Conservation (phyloP, 2,113 vertebrate species). For the Heloderma charlesbogerti region DNA sequence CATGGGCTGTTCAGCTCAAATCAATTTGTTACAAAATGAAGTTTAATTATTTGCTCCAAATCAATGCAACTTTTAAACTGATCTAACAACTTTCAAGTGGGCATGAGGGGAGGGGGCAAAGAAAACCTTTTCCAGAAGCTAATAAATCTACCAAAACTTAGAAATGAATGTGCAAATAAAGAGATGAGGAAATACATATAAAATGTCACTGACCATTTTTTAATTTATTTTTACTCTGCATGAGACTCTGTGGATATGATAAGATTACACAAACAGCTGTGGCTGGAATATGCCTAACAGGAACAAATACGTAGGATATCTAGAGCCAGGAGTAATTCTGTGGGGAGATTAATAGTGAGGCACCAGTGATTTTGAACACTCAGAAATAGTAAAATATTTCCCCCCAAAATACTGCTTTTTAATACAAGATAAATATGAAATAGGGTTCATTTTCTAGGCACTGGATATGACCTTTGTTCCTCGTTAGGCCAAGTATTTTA, state of each 20-base stretch:
- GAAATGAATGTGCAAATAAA: neutral
- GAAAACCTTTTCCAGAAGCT: neutral
- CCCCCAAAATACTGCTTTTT: neutral
- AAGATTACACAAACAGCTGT: constrained; percentile 14
- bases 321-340: accelerated
- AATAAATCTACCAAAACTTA: constrained; percentile 1
- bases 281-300: neutral
- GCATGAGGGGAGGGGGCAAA: neutral
- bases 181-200: neutral
- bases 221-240: neutral
- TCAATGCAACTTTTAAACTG: constrained; percentile 27
- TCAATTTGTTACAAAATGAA: constrained; percentile 47
- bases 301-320: neutral
- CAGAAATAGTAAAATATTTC: neutral
- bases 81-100: constrained; percentile 16
- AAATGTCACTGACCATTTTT: neutral
- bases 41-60: constrained; percentile 57
- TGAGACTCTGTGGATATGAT: neutral
- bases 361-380: neutral
- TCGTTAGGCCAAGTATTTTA: neutral
- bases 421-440: neutral
- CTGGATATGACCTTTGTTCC: neutral
- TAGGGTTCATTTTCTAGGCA: neutral
- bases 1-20: constrained; percentile 32
- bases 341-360: neutral